phyloP scores from a whole-genome alignment of 2,113 vertebrate species.

The Acanthisitta chloris region DNA sequence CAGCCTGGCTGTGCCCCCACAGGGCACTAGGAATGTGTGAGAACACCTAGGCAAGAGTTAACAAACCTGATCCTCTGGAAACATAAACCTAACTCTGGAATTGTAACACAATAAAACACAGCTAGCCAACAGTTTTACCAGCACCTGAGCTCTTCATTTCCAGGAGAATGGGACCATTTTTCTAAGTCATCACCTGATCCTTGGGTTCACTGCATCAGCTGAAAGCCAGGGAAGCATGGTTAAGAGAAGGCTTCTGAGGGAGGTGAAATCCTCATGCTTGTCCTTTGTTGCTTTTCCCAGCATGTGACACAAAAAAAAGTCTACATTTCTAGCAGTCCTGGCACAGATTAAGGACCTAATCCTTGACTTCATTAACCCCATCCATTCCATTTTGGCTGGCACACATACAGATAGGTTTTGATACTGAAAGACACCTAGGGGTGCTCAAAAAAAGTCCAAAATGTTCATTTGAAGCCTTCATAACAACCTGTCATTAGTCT shows the following conservation, averaged over 20 bases:
- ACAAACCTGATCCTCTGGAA: background rate
- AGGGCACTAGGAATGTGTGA: rapidly evolving
- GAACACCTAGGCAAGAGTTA: background rate
- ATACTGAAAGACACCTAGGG: background rate
- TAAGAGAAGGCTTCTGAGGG: background rate
- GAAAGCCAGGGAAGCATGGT: background rate
- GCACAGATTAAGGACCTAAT: background rate
- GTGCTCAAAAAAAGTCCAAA: background rate
- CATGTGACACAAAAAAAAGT: background rate
- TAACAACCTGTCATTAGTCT: background rate
- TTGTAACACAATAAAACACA: rapidly evolving
- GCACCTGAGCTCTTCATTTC: background rate
- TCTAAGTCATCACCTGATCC: background rate
- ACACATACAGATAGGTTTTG: background rate
- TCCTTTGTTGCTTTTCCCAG: background rate
- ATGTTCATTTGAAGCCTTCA: background rate
- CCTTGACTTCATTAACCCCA: background rate
- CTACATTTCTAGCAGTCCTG: background rate
- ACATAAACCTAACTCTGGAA: background rate
- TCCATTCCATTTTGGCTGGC: background rate
- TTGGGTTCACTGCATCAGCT: background rate
- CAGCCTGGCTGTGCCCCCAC: background rate
- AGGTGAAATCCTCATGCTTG: background rate
- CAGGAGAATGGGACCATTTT: background rate
- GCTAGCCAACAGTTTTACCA: background rate